Base-by-base conservation (phyloP, 37 sponge, comb jelly and placozoan species). In the Eunapius fragilis region DNA sequence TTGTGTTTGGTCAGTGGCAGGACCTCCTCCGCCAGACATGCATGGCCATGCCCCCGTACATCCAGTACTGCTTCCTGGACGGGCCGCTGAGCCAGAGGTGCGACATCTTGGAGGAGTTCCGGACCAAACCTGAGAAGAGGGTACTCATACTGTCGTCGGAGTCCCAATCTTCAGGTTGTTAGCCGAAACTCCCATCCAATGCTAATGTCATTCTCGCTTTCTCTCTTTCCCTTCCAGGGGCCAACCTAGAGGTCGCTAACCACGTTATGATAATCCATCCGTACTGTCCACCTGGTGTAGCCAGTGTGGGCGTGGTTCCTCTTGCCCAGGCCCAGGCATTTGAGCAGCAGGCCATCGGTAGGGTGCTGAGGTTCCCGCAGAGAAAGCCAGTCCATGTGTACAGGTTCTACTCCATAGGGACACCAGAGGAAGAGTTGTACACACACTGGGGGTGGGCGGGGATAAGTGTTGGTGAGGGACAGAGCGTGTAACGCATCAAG, bases 371-470 rank as follows among this genome's bases (percentile, higher is more conserved):
- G 31, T 82, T 72, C 31, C 83, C 83, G 12, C 83, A 82, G 74
- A 73, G 38, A 49, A 82, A 82, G n/a, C 75, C 26, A 10, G 83
- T 82, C 25, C 74, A 72, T 25, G 41, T 82, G 36, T 82, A 82
- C 41, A 31, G 83, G 35, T 82, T 82, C 30, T 82, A 82, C 74
- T 71, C 83, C 26, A 11, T 71, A 0, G 83, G 83, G 28, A 82
- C 83, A 10, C 74, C 74, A n/a, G 83, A 82, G 33, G 83, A 82
- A 25, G 83, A 82, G 83, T 74, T 82, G 27, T 82, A 82, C 74
- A 74, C 49, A 34, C 72, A 82, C 72, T 82, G 83, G 80, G 80
- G 80, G 25, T 80, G 80, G 80, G 80, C 69, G 25, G 80, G 80
- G 58, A 12, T 41, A 6, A 41, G n/a, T n/a, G n/a, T n/a, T n/a